These are phyloP conservation scores for Liasis olivaceus DNA, from an alignment of 2,797 vertebrate genomes.

Conservation along the genomic window DNA sequence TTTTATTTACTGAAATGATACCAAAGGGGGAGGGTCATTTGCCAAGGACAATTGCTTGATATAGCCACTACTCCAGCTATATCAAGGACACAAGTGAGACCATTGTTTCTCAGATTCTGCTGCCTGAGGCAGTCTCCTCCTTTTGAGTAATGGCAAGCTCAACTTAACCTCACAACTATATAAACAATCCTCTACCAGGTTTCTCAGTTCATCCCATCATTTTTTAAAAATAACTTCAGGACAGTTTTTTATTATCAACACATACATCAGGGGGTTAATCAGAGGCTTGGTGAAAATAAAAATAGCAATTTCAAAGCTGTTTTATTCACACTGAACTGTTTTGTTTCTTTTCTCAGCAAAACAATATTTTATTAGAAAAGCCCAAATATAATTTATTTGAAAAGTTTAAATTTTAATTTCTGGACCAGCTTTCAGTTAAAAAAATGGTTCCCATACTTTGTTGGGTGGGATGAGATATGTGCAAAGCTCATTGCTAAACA, in stretches of 20 bases:
- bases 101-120: not conserved
- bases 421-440: not conserved
- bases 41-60: not conserved
- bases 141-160: not conserved
- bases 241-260: slow-evolving; percentile 62
- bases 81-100: not conserved
- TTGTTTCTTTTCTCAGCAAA: not conserved
- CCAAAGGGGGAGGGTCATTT: not conserved
- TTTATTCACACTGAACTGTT: not conserved
- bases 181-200: not conserved
- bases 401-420: not conserved
- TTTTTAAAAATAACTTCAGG: slow-evolving; percentile 39
- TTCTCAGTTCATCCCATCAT: not conserved
- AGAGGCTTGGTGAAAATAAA: not conserved
- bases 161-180: not conserved
- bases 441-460: not conserved
- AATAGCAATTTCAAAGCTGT: not conserved
- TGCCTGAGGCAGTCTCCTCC: not conserved
- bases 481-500: not conserved
- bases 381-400: not conserved
- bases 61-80: not conserved
- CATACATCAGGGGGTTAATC: slow-evolving; percentile 38
- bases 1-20: not conserved
- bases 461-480: not conserved
- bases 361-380: not conserved